These are phyloP conservation scores for Hypocryptadius cinnamomeus DNA, from an alignment of 2,113 vertebrate species.

Conservation along the genomic window DNA sequence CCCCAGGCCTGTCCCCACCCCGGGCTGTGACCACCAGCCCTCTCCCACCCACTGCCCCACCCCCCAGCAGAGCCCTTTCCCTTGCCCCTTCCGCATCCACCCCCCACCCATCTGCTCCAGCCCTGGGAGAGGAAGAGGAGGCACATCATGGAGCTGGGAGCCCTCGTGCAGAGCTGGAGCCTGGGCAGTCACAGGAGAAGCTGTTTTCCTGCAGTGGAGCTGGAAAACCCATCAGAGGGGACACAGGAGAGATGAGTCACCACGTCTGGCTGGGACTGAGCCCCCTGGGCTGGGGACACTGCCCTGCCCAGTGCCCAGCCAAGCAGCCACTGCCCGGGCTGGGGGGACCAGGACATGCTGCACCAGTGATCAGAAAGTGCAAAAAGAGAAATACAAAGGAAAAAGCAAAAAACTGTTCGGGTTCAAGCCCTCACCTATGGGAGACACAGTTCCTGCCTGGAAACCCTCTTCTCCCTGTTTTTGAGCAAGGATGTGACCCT, in stretches of 20 bases:
- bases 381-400: neutral
- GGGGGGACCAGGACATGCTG: neutral
- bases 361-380: neutral
- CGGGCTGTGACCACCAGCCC: neutral
- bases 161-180: neutral
- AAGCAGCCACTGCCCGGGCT: neutral
- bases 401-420: neutral
- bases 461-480: neutral
- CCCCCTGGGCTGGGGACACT: neutral
- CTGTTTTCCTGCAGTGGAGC: neutral
- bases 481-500: neutral
- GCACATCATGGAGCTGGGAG: neutral
- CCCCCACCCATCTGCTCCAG: neutral
- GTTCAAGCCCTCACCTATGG: neutral
- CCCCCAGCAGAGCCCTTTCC: neutral
- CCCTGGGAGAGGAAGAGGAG: neutral
- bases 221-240: neutral
- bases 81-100: fast-evolving
- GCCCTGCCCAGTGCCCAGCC: neutral
- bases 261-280: fast-evolving
- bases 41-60: neutral
- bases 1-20: neutral
- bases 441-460: neutral
- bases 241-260: neutral
- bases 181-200: fast-evolving